Conservation (phyloP, 2,797 vertebrate genomes). For the Neopelma chrysocephalum region DNA sequence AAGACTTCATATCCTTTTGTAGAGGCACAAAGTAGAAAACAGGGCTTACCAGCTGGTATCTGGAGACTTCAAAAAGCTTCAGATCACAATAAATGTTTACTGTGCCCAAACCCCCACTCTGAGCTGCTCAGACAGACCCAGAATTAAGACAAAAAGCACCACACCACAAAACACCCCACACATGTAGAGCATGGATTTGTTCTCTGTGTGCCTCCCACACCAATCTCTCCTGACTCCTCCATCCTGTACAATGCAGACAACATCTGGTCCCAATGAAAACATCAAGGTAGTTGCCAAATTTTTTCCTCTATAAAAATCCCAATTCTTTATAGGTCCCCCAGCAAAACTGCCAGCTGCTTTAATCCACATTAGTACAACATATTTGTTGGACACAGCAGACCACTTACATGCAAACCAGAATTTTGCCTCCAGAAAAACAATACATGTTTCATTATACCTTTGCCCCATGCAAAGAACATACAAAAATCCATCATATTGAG, state of each 20-base stretch:
- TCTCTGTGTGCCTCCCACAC: neutral
- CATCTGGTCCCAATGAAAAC: neutral
- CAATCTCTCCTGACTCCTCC: neutral
- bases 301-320: neutral
- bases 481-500: neutral
- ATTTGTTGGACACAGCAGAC: neutral
- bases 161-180: neutral
- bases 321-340: neutral
- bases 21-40: neutral
- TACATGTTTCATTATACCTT: accelerated
- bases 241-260: neutral
- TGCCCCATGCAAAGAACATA: neutral
- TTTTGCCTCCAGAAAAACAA: neutral
- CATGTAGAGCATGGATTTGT: accelerated
- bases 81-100: neutral
- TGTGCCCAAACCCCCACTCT: accelerated
- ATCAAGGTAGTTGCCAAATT: neutral
- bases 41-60: neutral
- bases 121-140: neutral
- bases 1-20: neutral
- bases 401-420: neutral
- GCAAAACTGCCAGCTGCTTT: neutral
- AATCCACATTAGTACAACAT: neutral
- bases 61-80: neutral
- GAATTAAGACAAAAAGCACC: neutral